Evolutionary conservation across 2,797 vertebrate genomes (phyloP).

Genomic region (Rhynchonycteris naso): DNA sequence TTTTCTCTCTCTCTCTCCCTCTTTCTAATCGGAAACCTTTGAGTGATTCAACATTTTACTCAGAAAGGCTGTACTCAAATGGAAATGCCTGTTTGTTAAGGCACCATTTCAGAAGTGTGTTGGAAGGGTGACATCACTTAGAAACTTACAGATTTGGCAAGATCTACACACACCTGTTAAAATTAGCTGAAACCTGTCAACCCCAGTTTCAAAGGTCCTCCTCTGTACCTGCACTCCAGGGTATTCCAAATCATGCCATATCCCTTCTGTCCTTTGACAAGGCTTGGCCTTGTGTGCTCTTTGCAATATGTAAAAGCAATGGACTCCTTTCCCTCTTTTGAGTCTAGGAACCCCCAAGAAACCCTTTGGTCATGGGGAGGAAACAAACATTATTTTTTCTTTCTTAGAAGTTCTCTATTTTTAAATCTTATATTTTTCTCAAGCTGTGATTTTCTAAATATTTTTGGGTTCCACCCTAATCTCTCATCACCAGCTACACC

Average conservation of each 20-base stretch:
- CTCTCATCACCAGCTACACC: background rate
- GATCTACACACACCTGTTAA: conserved; percentile 2
- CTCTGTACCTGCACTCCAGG: background rate
- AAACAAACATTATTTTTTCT: background rate
- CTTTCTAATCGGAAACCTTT: conserved; percentile 58
- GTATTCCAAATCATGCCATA: background rate
- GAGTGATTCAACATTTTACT: conserved; percentile 81
- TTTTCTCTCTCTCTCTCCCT: conserved; percentile 34
- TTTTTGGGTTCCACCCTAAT: background rate
- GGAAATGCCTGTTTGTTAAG: conserved; percentile 44
- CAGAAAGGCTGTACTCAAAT: conserved; percentile 62
- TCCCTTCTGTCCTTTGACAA: background rate
- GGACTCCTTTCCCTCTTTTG: background rate
- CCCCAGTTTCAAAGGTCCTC: background rate
- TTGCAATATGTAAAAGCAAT: background rate
- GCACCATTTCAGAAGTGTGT: conserved; percentile 57
- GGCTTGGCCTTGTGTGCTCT: accelerated
- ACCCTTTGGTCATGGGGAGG: background rate
- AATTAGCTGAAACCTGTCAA: background rate
- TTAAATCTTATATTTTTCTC: conserved; percentile 29
- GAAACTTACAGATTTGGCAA: conserved; percentile 69
- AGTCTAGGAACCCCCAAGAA: background rate
- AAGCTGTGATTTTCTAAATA: background rate
- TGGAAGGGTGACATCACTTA: conserved; percentile 64
- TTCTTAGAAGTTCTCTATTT: conserved; percentile 44